Percentiles rank a stretch among this genome's conserved stretches.
These are phyloP conservation scores for Coregonus clupeaformis DNA, from an alignment of 2,113 vertebrate genomes.

Conservation along the genomic window DNA sequence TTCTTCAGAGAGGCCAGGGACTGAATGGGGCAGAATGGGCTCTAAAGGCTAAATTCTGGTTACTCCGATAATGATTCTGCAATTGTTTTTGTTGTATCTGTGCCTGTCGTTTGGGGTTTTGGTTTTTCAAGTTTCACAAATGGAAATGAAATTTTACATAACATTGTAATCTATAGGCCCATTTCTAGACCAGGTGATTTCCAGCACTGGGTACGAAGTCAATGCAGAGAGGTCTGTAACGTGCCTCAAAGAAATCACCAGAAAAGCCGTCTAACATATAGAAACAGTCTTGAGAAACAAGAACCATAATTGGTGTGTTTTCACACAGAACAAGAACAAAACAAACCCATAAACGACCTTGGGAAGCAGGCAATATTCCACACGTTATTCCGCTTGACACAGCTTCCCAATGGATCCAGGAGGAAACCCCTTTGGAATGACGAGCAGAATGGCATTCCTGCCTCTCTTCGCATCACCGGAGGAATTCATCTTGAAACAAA, in stretches of 20 bases:
- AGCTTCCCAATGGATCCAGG: background rate
- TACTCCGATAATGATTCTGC: no score
- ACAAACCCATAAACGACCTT: background rate
- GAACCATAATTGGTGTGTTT: background rate
- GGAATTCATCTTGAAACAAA: background rate
- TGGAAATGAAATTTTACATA: background rate
- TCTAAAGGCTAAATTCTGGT: no score
- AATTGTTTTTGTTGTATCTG: no score
- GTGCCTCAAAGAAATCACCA: background rate
- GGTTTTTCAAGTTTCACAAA: background rate
- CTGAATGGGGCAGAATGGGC: background rate
- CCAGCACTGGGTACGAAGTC: background rate
- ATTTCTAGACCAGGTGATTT: background rate
- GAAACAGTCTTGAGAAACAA: no score
- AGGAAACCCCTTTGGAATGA: background rate
- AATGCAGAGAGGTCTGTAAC: background rate
- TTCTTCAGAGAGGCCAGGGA: background rate
- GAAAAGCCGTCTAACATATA: background rate
- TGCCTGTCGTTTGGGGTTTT: background rate
- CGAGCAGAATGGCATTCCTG: background rate
- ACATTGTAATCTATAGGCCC: background rate
- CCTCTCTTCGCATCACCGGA: background rate
- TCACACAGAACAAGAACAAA: background rate
- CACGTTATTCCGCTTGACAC: background rate
- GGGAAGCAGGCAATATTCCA: background rate